Conservation (phyloP, 2,797 vertebrate species). For the Pitangus sulphuratus region DNA sequence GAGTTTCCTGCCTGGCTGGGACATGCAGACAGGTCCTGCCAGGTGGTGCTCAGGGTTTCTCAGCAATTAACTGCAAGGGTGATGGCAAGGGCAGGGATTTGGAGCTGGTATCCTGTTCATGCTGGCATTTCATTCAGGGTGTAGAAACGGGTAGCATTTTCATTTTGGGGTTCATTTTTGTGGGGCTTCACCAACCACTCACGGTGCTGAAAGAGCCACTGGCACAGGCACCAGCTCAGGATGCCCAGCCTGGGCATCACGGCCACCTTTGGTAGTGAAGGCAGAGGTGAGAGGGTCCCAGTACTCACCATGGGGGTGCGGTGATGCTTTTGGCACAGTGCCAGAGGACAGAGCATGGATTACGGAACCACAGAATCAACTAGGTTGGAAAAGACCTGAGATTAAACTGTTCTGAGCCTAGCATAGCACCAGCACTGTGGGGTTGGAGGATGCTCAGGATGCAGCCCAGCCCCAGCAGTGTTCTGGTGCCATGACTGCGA, state of each 20-base stretch:
- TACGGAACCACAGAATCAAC: no score
- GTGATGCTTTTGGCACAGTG: fast-evolving
- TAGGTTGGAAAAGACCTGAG: no score
- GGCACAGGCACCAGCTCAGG: not conserved
- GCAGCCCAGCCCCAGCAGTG: not conserved
- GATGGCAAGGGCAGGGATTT: not conserved
- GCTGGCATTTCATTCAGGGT: not conserved
- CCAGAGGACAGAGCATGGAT: not conserved
- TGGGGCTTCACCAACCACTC: fast-evolving
- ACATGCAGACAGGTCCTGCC: not conserved
- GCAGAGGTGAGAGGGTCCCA: not conserved
- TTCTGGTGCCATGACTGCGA: fast-evolving
- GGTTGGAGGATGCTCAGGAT: fast-evolving
- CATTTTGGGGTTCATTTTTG: not conserved
- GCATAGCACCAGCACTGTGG: not conserved
- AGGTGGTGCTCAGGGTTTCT: not conserved
- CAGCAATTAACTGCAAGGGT: not conserved
- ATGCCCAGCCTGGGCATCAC: fast-evolving
- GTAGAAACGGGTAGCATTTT: not conserved
- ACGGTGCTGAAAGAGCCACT: not conserved
- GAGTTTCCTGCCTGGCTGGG: fast-evolving
- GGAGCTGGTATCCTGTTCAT: not conserved
- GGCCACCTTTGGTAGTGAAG: not conserved
- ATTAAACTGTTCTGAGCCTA: not conserved
- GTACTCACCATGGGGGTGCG: fast-evolving